Evolutionary conservation across 2,888 invertebrate species (phyloP).

Genomic region (Pandemis heparana): DNA sequence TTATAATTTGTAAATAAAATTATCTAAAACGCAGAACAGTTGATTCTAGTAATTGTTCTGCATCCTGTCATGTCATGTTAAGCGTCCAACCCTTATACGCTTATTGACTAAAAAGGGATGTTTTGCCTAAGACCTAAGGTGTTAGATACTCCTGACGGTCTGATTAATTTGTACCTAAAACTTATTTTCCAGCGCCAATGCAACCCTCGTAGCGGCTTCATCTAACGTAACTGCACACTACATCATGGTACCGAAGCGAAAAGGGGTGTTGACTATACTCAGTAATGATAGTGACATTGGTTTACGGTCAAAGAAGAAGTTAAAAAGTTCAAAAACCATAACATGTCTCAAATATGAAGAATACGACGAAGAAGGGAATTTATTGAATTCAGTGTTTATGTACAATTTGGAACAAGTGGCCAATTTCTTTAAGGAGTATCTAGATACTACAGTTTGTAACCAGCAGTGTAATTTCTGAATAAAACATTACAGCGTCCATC

Average conservation of each 20-base stretch:
- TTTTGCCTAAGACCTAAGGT: too few species aligned
- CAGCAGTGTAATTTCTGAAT: neutral
- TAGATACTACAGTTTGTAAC: constrained; percentile 19
- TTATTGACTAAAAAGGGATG: too few species aligned
- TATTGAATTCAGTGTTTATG: constrained; percentile 27
- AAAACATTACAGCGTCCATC: neutral
- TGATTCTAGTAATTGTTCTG: too few species aligned
- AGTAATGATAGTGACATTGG: neutral
- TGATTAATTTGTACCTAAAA: neutral
- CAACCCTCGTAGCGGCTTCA: neutral
- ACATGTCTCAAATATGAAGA: constrained; percentile 29
- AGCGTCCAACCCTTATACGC: too few species aligned
- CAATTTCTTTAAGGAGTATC: constrained; percentile 18
- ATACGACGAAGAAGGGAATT: constrained; percentile 1
- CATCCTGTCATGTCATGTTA: too few species aligned
- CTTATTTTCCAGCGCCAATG: constrained; percentile 1
- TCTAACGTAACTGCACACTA: constrained; percentile 6
- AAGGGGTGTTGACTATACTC: constrained; percentile 14
- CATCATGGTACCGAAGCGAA: neutral
- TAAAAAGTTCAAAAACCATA: neutral
- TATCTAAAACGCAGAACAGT: too few species aligned
- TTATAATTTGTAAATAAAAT: too few species aligned
- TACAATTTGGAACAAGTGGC: constrained; percentile 28
- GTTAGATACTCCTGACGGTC: neutral
- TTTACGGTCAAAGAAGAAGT: neutral